Evolutionary conservation across 2,888 invertebrate genomes (phyloP).

Genomic region (Lithophane socia): DNA sequence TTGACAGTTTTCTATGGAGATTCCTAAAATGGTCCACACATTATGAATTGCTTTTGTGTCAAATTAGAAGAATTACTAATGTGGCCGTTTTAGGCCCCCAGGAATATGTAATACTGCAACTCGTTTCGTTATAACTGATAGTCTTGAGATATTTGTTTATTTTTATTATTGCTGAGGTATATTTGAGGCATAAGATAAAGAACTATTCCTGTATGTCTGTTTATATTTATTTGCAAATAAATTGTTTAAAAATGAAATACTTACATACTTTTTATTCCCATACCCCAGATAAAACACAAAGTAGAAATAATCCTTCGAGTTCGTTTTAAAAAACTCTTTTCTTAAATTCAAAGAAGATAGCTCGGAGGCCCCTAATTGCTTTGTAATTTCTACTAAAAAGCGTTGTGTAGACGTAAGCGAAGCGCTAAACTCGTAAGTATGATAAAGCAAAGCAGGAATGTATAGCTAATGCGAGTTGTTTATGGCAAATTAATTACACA

Average conservation of each 20-base stretch:
- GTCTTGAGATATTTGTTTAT: conserved; percentile 28
- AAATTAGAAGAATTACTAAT: too few species aligned
- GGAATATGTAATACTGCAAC: conserved; percentile 30
- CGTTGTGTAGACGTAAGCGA: conserved; percentile 38
- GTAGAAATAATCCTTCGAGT: background rate
- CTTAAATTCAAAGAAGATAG: background rate
- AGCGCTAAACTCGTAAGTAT: conserved; percentile 54
- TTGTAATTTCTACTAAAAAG: conserved; percentile 36
- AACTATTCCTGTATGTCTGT: conserved; percentile 56
- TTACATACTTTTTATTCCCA: background rate
- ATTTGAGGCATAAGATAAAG: conserved; percentile 33
- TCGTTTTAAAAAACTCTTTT: background rate
- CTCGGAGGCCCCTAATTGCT: conserved; percentile 4
- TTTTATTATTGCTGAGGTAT: conserved; percentile 44
- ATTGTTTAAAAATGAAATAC: conserved; percentile 22
- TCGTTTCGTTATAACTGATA: conserved; percentile 30
- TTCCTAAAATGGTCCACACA: too few species aligned
- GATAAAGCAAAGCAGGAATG: conserved; percentile 63
- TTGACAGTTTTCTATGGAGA: too few species aligned
- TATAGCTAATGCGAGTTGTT: conserved; percentile 74
- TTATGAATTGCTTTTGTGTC: too few species aligned
- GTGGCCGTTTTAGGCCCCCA: too few species aligned
- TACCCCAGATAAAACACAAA: background rate
- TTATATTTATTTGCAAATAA: conserved; percentile 67
- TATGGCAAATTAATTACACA: conserved; percentile 83